Percentiles rank a stretch among this genome's conserved stretches.
Evolutionary conservation across 2,888 invertebrate genomes (phyloP).

Genomic region (Cybosia mesomella): DNA sequence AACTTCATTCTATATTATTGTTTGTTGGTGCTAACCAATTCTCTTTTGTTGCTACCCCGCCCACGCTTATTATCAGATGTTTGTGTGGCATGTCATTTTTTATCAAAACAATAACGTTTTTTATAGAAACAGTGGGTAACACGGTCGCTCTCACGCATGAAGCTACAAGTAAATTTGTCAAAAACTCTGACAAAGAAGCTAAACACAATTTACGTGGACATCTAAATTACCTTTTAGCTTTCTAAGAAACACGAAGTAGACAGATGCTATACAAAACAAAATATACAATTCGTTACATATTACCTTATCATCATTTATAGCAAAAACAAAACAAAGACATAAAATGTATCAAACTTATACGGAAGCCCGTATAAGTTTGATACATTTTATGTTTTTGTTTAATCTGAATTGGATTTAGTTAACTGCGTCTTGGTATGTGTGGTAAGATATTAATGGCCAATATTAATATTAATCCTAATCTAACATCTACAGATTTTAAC

Average conservation of each 20-base stretch:
- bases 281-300: not conserved
- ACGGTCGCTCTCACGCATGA: constrained; percentile 66
- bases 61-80: constrained; percentile 85
- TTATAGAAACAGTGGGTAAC: constrained; percentile 66
- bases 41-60: constrained; percentile 81
- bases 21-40: constrained; percentile 83
- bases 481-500: constrained; percentile 1
- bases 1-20: constrained; percentile 74
- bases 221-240: constrained; percentile 61
- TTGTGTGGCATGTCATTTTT: constrained; percentile 84
- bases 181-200: constrained; percentile 67
- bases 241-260: constrained; percentile 19
- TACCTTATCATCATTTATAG: not conserved
- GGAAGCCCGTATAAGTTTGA: not conserved
- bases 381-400: not conserved
- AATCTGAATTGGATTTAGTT: not conserved
- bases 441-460: not conserved
- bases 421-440: not conserved
- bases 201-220: constrained; percentile 71
- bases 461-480: not conserved
- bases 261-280: not conserved
- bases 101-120: constrained; percentile 85
- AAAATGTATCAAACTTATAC: too few species aligned
- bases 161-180: constrained; percentile 72
- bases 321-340: too few species aligned